Conservation (phyloP, 1,140 invertebrate genomes). For the Diprion similis region DNA sequence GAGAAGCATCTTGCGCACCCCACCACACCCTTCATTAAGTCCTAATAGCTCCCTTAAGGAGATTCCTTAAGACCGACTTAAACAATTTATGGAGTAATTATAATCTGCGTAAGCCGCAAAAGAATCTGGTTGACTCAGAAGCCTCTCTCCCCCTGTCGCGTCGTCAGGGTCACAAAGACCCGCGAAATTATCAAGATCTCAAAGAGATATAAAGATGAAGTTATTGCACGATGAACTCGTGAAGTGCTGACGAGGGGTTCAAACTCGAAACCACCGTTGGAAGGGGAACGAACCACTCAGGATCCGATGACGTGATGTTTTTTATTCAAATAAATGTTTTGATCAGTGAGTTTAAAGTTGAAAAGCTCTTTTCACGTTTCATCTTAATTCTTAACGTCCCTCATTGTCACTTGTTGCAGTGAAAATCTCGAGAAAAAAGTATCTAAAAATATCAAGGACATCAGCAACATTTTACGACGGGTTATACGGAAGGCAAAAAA, state of each 20-base stretch:
- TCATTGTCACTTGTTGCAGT: too few species aligned
- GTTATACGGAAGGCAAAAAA: not conserved
- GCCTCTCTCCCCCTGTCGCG: not conserved
- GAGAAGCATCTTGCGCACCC: not conserved
- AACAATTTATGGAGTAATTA: conserved; percentile 6
- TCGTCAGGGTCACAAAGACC: not conserved
- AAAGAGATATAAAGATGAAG: not conserved
- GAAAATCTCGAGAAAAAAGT: too few species aligned
- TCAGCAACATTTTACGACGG: not conserved
- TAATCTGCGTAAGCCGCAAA: conserved; percentile 7
- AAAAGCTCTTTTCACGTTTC: too few species aligned
- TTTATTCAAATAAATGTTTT: too few species aligned
- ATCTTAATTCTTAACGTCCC: too few species aligned
- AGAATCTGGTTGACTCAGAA: not conserved
- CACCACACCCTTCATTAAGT: not conserved
- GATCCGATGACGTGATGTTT: too few species aligned
- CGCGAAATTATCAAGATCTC: not conserved
- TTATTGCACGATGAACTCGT: not conserved
- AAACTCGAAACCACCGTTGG: not conserved
- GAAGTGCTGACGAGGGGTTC: not conserved
- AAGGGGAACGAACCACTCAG: not conserved
- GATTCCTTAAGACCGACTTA: conserved; percentile 2
- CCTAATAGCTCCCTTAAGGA: conserved; percentile 5
- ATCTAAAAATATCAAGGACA: too few species aligned
- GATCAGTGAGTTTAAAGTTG: too few species aligned